A percentile compares a stretch with the other conserved stretches of the same genome.
Evolutionary conservation across 2,888 invertebrate genomes (phyloP).

Genomic region (Operophtera brumata): DNA sequence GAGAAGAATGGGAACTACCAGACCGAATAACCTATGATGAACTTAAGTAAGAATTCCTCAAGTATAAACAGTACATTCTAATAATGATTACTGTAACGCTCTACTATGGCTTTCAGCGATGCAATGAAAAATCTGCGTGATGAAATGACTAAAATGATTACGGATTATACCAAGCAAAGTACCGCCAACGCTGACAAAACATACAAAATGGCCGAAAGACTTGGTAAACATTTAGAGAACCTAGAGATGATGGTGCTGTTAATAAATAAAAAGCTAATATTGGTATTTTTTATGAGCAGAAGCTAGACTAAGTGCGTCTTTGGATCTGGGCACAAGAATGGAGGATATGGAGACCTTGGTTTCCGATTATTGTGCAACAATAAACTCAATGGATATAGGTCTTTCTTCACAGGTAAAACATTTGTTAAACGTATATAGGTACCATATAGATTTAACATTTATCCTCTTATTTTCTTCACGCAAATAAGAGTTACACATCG

Average conservation of each 20-base stretch:
- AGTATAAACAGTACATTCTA: not conserved
- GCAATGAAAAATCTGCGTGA: conserved; percentile 43
- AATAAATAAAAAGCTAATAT: too few relatives aligned
- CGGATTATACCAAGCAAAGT: conserved; percentile 36
- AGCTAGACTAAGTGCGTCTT: conserved; percentile 43
- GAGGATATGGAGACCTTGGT: conserved; percentile 50
- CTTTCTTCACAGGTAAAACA: conserved; percentile 58
- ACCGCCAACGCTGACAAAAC: conserved; percentile 48
- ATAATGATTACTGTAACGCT: too few relatives aligned
- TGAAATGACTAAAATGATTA: conserved; percentile 41
- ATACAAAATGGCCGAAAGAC: conserved; percentile 41
- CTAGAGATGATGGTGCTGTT: not conserved
- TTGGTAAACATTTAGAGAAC: conserved; percentile 45
- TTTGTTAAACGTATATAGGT: too few relatives aligned
- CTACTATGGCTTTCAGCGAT: conserved; percentile 39
- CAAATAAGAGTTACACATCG: too few relatives aligned
- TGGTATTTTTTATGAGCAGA: conserved; percentile 42
- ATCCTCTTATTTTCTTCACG: too few relatives aligned
- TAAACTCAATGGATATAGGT: conserved; percentile 58
- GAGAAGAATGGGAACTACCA: conserved; percentile 11
- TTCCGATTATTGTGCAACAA: conserved; percentile 53
- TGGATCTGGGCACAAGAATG: conserved; percentile 48
- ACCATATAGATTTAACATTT: too few relatives aligned
- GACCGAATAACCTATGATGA: conserved; percentile 45
- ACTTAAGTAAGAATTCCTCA: conserved; percentile 56